Base-by-base conservation (phyloP, 1,140 invertebrate genomes). In the Drosophila melanica region DNA sequence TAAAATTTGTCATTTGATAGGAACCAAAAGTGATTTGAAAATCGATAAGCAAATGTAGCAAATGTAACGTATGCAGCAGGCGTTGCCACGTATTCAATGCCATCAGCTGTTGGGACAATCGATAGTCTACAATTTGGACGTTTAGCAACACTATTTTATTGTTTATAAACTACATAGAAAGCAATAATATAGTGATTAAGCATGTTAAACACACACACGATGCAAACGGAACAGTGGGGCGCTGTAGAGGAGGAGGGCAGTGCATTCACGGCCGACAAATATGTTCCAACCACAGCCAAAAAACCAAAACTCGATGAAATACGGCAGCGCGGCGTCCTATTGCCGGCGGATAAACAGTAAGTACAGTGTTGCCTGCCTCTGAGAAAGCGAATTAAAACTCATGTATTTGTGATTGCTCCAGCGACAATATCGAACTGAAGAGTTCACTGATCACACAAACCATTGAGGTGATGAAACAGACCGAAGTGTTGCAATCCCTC, bases 381-480 rank as follows among this genome's bases (percentile, higher is more conserved):
- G 7, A 7, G 10, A 5, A 9, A 4, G 1, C 1, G 27, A 7
- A 2, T 10, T 35, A 8, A 4, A 9, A 41, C 5, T 3, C 0
- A 18, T 7, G 2, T 8, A 1, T 5, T 2, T 39, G 16, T 39
- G 1, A 18, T 3, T 23, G 4, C 1, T 23, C 1, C 20, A 90
- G 85, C 10, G 62, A 69, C 7, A 48, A 27, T 23, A 45, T 92
- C 11, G 89, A 90, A 71, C 58, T 92, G 0, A 82, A 77, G 23
- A 91, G 91, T 55, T 86, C 90, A 0, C 45, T 92, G 47, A 77
- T 92, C 6, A 92, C 90, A 9, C 91, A 92, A 69, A 92, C 90
- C 20, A 92, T 92, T 10, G 91, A 92, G 66, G 91, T 92, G 55
- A 92, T 92, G 91, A 92, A 92, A 39, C 91, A 92, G 71, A 92